Percentiles rank a stretch among this genome's conserved stretches.
These are phyloP conservation scores for Drosophila bipectinata DNA, from an alignment of 1,140 invertebrate genomes.

Conservation along the genomic window DNA sequence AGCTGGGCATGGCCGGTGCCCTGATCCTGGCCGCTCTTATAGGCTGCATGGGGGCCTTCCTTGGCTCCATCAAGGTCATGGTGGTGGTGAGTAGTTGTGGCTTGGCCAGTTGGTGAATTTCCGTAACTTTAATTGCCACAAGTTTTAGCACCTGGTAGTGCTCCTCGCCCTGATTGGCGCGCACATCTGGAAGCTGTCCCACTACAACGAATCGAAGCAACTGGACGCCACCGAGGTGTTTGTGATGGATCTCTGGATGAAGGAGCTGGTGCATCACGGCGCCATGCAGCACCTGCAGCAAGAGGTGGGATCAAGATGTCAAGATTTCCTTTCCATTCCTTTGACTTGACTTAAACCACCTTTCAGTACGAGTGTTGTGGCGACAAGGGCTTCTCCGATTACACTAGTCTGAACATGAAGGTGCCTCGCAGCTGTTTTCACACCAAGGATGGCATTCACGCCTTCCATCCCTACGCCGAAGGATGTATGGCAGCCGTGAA, in stretches of 20 bases:
- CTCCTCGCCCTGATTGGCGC: constrained; percentile 53
- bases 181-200: constrained; percentile 66
- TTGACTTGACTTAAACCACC: neutral
- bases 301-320: constrained; percentile 26
- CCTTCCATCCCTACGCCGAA: constrained; percentile 64
- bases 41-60: constrained; percentile 67
- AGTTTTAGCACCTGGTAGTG: constrained; percentile 57
- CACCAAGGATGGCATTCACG: constrained; percentile 58
- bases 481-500: constrained; percentile 70
- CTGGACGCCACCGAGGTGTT: constrained; percentile 53
- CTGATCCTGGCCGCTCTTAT: constrained; percentile 64
- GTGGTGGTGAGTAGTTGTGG: constrained; percentile 50
- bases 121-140: neutral
- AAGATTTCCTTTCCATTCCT: too few species aligned
- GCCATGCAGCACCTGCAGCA: constrained; percentile 67
- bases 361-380: constrained; percentile 75
- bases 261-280: constrained; percentile 62
- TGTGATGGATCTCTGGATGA: constrained; percentile 67
- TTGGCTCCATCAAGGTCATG: constrained; percentile 75
- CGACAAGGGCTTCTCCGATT: constrained; percentile 55
- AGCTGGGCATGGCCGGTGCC: constrained; percentile 52
- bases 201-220: constrained; percentile 66
- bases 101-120: neutral
- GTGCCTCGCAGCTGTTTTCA: constrained; percentile 71
- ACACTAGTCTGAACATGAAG: constrained; percentile 48